Evolutionary conservation across 2,113 vertebrate species (phyloP).

Genomic region (Phrynosoma blainvillii): DNA sequence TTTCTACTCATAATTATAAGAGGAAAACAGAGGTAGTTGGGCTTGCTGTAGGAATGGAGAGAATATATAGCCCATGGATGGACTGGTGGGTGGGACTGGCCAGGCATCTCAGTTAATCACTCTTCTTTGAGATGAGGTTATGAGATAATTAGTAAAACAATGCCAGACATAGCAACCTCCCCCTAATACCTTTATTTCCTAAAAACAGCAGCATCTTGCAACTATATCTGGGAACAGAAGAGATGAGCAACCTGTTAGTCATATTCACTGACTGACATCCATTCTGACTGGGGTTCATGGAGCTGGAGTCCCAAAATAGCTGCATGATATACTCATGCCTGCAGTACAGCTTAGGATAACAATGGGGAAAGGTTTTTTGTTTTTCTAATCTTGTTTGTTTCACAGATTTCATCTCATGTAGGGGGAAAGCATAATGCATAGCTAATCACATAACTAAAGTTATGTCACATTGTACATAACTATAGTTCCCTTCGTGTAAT

Average conservation of each 20-base stretch:
- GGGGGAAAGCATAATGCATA: background rate
- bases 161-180: accelerated
- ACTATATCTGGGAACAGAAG: background rate
- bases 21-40: too few relatives aligned
- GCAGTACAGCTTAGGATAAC: background rate
- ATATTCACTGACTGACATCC: background rate
- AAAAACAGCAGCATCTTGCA: background rate
- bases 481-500: too few relatives aligned
- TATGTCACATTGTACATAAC: background rate
- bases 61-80: too few relatives aligned
- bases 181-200: background rate
- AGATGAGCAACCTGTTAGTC: background rate
- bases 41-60: too few relatives aligned
- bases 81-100: too few relatives aligned
- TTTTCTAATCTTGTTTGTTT: background rate
- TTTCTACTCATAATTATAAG: too few relatives aligned
- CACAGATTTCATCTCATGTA: background rate
- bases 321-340: background rate
- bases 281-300: background rate
- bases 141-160: background rate
- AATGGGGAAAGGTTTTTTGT: background rate
- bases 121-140: too few relatives aligned
- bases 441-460: background rate
- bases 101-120: too few relatives aligned
- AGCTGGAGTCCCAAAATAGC: background rate